Conservation (phyloP, 1,140 invertebrate species). For the Heliothis subflexa region DNA sequence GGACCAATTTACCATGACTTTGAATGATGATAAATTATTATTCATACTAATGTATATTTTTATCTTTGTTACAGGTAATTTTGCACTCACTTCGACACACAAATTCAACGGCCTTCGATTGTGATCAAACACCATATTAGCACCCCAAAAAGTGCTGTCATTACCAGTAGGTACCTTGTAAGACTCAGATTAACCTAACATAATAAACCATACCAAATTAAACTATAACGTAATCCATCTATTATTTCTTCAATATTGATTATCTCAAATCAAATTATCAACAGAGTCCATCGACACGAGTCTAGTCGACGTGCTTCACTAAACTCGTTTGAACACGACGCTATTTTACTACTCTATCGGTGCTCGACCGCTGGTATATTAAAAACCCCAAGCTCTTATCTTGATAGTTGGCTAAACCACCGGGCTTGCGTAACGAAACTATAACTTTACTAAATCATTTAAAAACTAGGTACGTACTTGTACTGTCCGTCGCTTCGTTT, state of each 20-base stretch:
- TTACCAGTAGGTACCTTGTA: background rate
- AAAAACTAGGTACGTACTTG: slow-evolving; percentile 34
- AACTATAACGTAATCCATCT: background rate
- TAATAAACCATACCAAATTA: background rate
- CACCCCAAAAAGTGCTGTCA: background rate
- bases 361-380: slow-evolving; percentile 12
- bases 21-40: background rate
- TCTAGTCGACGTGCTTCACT: background rate
- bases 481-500: slow-evolving; percentile 28
- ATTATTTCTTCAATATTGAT: background rate
- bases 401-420: slow-evolving; percentile 21
- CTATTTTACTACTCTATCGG: background rate
- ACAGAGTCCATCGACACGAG: background rate
- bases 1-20: too few relatives aligned
- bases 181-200: background rate
- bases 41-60: background rate
- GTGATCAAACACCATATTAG: too few relatives aligned
- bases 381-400: slow-evolving; percentile 18
- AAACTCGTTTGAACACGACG: background rate
- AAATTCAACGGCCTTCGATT: background rate
- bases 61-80: background rate
- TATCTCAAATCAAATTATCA: background rate
- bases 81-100: background rate
- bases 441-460: slow-evolving; percentile 47
- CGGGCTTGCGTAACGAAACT: slow-evolving; percentile 14